These are phyloP conservation scores for Agonopterix subpropinquella DNA, from an alignment of 2,888 invertebrate species.

Conservation along the genomic window DNA sequence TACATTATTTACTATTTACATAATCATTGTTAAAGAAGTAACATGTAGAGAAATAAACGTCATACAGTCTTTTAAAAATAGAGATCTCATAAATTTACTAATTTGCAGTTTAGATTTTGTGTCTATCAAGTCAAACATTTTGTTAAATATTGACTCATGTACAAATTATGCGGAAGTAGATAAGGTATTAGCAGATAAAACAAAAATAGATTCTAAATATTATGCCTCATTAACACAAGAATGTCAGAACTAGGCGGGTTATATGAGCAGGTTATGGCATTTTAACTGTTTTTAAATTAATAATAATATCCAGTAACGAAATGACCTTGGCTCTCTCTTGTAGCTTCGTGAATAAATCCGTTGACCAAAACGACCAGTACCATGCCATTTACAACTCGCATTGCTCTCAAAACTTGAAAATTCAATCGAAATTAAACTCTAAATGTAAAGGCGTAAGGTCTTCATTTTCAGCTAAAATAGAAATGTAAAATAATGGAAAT, in stretches of 20 bases:
- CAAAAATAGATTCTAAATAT: too few species aligned
- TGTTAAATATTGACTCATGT: too few species aligned
- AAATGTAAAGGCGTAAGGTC: conserved; percentile 1
- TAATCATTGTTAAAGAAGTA: conserved; percentile 4
- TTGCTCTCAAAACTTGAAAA: background rate
- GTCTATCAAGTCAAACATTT: background rate
- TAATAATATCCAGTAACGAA: background rate
- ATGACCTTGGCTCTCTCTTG: conserved; percentile 5
- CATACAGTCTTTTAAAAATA: too few species aligned
- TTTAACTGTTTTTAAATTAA: too few species aligned
- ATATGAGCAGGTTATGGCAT: too few species aligned
- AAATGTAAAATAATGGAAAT: conserved; percentile 12
- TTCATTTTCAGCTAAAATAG: conserved; percentile 6
- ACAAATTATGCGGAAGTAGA: too few species aligned
- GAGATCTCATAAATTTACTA: too few species aligned
- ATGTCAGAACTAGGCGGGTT: too few species aligned
- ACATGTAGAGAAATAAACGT: too few species aligned
- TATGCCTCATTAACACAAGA: too few species aligned
- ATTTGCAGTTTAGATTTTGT: too few species aligned
- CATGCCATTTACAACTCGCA: background rate
- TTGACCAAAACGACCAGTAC: conserved; percentile 12
- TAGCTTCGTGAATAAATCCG: conserved; percentile 6
- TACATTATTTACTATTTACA: conserved; percentile 3
- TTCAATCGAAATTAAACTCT: conserved; percentile 5
- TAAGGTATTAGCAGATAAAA: too few species aligned